Percentiles rank a stretch among this genome's conserved stretches.
These are phyloP conservation scores for Arvicola amphibius DNA, from an alignment of 2,797 vertebrate genomes.

Conservation along the genomic window DNA sequence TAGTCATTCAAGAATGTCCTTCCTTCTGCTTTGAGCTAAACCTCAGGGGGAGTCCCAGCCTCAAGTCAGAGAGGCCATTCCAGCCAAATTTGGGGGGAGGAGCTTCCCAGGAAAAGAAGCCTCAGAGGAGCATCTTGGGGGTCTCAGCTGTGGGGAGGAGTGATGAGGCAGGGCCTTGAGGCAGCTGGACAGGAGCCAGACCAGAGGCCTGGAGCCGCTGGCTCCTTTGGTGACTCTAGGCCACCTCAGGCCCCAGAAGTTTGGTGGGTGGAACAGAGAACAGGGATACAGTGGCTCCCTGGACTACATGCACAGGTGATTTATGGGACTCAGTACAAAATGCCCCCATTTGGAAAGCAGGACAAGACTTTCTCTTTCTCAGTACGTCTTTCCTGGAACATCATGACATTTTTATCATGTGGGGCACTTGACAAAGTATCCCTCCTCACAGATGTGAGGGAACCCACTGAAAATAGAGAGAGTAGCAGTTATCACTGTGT, in stretches of 20 bases:
- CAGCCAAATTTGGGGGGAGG: not conserved
- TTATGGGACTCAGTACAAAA: not conserved
- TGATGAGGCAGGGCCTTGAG: not conserved
- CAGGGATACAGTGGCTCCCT: not conserved
- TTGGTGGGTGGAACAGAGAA: too few relatives aligned
- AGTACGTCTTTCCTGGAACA: rapidly evolving
- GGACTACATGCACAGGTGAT: rapidly evolving
- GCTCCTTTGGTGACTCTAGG: not conserved
- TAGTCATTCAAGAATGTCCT: not conserved
- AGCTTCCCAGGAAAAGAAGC: not conserved
- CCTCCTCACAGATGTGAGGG: too few relatives aligned
- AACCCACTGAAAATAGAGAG: not conserved
- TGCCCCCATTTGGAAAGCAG: not conserved
- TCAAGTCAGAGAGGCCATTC: not conserved
- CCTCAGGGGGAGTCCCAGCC: not conserved
- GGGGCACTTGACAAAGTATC: not conserved
- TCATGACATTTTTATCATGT: not conserved
- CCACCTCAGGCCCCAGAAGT: not conserved
- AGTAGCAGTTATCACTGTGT: rapidly evolving
- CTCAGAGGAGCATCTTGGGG: not conserved
- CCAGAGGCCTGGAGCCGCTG: rapidly evolving
- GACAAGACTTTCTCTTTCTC: not conserved
- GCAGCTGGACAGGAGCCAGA: rapidly evolving
- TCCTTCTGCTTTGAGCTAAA: not conserved
- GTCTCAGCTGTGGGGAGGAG: not conserved